Base-by-base conservation (phyloP, 2,797 vertebrate species). In the Takifugu ocellatus region DNA sequence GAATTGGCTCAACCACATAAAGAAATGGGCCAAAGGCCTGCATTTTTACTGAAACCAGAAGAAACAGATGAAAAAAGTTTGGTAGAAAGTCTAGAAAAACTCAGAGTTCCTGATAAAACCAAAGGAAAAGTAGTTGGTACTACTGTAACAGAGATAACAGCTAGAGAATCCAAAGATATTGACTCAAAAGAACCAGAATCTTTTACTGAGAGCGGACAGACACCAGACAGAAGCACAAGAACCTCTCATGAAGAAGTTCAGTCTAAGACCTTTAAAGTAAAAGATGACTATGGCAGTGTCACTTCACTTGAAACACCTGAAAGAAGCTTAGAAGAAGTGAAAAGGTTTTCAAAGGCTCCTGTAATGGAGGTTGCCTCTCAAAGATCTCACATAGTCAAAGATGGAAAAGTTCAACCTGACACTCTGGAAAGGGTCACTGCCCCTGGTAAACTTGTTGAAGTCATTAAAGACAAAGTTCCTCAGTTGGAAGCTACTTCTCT, bases 321-420 rank as follows among this genome's bases (percentile, higher is more conserved):
- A 61, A 42, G 26, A 5, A 51, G 61, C 56, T 53, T 43, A 11
- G 67, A 59, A 51, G 36, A 71, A 14, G 16, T 17, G 0, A 5
- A 51, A 47, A 66, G n/a, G 44, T 0, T n/a, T 44, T 70, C 64
- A 42, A 15, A 42, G 7, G 54, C 58, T 11, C 39, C 74, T 45
- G 54, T 64, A 24, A 74, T 66, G 75, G 60, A 57, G 5, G n/a
- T 63, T 12, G 26, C 58, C 25, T 51, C 69, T 29, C 39, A 68
- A 50, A 64, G 44, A 51, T 8, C 47, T 29, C 5, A 54, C 1
- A 6, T 51, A 1, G 16, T 59, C 7, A 45, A 52, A 74, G 65
- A 77, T 2, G 57, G 31, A 61, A 25, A 66, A 8, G 36, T 60
- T 6, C 49, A 62, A 52, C 27, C 52, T 5, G 53, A 58, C 2